A percentile compares a stretch with the other conserved stretches of the same genome.
Conservation (phyloP, 30 jellyfish, hydroid and myxozoan species). For the Hydra vulgaris region DNA sequence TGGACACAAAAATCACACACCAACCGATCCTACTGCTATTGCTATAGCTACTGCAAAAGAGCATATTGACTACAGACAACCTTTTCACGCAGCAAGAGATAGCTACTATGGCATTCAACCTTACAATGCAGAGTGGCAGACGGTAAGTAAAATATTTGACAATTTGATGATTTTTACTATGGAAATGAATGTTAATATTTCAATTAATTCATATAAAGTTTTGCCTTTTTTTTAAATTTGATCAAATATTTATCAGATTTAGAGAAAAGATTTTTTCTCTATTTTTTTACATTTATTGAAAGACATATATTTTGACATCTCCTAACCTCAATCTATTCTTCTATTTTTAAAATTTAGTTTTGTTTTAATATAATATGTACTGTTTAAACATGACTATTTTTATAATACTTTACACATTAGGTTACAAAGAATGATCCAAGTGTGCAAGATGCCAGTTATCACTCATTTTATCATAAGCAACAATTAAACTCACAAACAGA, state of each 20-base stretch:
- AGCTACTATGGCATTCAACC: slow-evolving; percentile 84
- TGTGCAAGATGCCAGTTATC: not conserved
- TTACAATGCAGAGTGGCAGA: slow-evolving; percentile 88
- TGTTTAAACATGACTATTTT: too few species aligned
- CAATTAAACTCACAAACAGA: not conserved
- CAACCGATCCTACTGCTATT: slow-evolving; percentile 95
- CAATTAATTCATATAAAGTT: too few species aligned
- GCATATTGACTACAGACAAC: slow-evolving; percentile 4
- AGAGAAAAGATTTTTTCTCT: too few species aligned
- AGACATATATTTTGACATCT: too few species aligned
- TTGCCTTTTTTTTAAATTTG: not conserved
- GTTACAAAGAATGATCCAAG: not conserved
- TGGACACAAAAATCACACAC: slow-evolving; percentile 28
- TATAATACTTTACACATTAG: too few species aligned
- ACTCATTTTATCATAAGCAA: not conserved
- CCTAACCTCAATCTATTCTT: too few species aligned
- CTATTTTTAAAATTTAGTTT: too few species aligned
- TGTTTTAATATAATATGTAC: too few species aligned
- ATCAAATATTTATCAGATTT: too few species aligned
- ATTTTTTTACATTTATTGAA: too few species aligned
- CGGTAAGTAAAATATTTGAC: slow-evolving; percentile 34
- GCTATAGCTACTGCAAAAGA: slow-evolving; percentile 98
- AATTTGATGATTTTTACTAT: not conserved
- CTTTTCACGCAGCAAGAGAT: slow-evolving; percentile 29
- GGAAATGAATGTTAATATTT: too few species aligned